A percentile compares a stretch with the other conserved stretches of the same genome.
Evolutionary conservation across 2,888 invertebrate genomes (phyloP).

Genomic region (Thecocarcelia acutangulata): DNA sequence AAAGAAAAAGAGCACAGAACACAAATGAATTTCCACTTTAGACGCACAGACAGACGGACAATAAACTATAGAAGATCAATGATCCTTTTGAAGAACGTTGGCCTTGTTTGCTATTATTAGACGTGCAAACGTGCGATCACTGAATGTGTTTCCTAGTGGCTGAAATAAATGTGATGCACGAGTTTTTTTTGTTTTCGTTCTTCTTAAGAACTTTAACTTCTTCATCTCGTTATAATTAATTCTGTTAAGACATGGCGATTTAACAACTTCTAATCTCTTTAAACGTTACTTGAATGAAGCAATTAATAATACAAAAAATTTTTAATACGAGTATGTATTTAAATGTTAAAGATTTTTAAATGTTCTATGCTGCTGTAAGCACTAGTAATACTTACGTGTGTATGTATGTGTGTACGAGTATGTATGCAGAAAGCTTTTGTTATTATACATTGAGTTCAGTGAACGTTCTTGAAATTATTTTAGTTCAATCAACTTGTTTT

Average conservation of each 20-base stretch:
- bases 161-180: neutral
- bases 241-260: slow-evolving; percentile 5
- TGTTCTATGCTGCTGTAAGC: slow-evolving; percentile 3
- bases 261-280: slow-evolving; percentile 53
- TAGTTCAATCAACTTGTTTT: slow-evolving; percentile 69
- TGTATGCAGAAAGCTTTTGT: too few relatives aligned
- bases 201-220: slow-evolving; percentile 12
- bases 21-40: slow-evolving; percentile 3
- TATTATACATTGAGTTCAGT: slow-evolving; percentile 63
- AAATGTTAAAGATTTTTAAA: slow-evolving; percentile 1
- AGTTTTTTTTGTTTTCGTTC: neutral
- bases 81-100: slow-evolving; percentile 62
- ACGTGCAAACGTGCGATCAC: slow-evolving; percentile 14
- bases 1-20: neutral
- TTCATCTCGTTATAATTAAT: slow-evolving; percentile 18
- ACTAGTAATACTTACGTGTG: slow-evolving; percentile 19
- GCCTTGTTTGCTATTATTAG: slow-evolving; percentile 61
- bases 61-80: slow-evolving; percentile 59
- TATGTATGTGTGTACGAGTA: too few relatives aligned
- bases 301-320: slow-evolving; percentile 3
- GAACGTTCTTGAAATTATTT: slow-evolving; percentile 73
- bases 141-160: slow-evolving; percentile 16
- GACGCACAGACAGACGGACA: slow-evolving; percentile 39
- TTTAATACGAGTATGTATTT: too few relatives aligned
- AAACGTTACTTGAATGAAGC: slow-evolving; percentile 12